Evolutionary conservation across 53 echinoderm and acorn worm genomes (phyloP).

Genomic region (Paelopatides confundens): DNA sequence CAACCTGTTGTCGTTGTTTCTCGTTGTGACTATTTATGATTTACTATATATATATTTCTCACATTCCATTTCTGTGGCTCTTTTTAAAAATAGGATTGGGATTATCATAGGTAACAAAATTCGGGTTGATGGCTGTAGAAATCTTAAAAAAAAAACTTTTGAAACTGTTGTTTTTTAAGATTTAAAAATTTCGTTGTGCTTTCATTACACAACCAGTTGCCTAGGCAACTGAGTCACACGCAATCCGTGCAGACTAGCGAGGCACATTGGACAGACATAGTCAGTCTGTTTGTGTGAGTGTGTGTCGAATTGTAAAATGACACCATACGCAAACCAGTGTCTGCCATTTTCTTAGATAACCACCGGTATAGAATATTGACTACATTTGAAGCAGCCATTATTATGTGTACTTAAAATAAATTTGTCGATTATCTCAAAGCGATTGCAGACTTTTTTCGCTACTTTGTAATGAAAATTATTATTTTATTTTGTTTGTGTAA

Average conservation of each 20-base stretch:
- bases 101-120: not conserved
- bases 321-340: too few relatives aligned
- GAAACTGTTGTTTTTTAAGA: not conserved
- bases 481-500: too few relatives aligned
- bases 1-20: not conserved
- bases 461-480: not conserved
- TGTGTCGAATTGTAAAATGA: too few relatives aligned
- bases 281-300: too few relatives aligned
- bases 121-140: not conserved
- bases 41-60: not conserved
- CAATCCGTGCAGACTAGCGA: too few relatives aligned
- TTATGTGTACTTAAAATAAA: too few relatives aligned
- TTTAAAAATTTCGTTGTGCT: not conserved
- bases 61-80: constrained; percentile 4
- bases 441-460: not conserved
- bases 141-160: not conserved
- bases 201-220: not conserved
- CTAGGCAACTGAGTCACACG: too few relatives aligned
- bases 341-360: too few relatives aligned
- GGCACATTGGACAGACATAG: too few relatives aligned
- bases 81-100: not conserved
- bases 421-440: too few relatives aligned
- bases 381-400: too few relatives aligned
- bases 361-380: too few relatives aligned
- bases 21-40: not conserved